These are phyloP conservation scores for Oophaga sylvatica DNA, from an alignment of 2,797 vertebrate species.

Conservation along the genomic window DNA sequence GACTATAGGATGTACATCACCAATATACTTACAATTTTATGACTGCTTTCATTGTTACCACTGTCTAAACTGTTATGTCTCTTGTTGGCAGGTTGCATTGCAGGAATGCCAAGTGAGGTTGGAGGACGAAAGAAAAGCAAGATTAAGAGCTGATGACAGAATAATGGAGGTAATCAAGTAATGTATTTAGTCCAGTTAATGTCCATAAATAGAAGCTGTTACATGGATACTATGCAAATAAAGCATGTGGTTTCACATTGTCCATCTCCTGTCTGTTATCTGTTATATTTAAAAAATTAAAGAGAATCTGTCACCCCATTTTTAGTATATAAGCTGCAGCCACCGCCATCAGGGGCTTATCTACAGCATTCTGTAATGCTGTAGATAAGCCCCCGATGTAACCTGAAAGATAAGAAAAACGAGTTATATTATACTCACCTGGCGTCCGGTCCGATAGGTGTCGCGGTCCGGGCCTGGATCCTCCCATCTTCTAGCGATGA, in stretches of 20 bases:
- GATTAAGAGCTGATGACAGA: conserved; percentile 81
- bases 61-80: conserved; percentile 23
- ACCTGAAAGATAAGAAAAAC: too few relatives aligned
- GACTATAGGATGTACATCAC: neutral
- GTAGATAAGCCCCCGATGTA: too few relatives aligned
- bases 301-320: too few relatives aligned
- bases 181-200: conserved; percentile 14
- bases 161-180: conserved; percentile 81
- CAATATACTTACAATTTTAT: neutral
- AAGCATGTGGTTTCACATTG: neutral
- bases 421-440: too few relatives aligned
- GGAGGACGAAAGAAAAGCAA: conserved; percentile 83
- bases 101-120: conserved; percentile 83
- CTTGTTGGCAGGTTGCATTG: conserved; percentile 81
- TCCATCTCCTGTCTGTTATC: neutral
- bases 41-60: neutral
- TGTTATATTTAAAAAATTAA: neutral
- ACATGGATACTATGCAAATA: neutral
- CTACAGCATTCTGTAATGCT: too few relatives aligned
- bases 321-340: too few relatives aligned
- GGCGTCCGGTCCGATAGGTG: too few relatives aligned
- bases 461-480: too few relatives aligned
- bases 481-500: too few relatives aligned
- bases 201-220: neutral
- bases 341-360: too few relatives aligned